Conservation (phyloP, 2,113 vertebrate genomes). For the Pantherophis guttatus region DNA sequence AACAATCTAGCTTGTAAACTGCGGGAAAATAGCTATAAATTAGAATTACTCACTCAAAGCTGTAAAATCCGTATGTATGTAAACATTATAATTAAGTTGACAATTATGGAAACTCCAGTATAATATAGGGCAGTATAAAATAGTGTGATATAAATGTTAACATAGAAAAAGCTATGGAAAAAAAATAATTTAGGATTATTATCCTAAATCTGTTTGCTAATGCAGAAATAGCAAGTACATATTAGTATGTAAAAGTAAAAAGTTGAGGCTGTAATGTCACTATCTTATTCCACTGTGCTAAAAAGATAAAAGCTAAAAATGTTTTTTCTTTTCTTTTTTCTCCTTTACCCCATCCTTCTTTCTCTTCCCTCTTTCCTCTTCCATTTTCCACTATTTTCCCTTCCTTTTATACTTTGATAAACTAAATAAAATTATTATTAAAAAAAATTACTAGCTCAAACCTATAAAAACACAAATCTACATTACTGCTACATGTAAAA, state of each 20-base stretch:
- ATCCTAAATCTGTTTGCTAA: not conserved
- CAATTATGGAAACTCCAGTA: not conserved
- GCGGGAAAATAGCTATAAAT: not conserved
- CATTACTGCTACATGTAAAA: not conserved
- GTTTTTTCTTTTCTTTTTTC: not conserved
- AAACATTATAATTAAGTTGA: not conserved
- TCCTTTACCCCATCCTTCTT: not conserved
- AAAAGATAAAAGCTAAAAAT: not conserved
- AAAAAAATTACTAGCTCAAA: not conserved
- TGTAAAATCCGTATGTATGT: not conserved
- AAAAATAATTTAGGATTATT: not conserved
- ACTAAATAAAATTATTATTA: not conserved
- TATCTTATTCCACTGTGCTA: not conserved
- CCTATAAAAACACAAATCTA: not conserved
- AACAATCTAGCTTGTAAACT: not conserved
- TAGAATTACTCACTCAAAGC: not conserved
- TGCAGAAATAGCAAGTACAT: not conserved
- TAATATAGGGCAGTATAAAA: not conserved
- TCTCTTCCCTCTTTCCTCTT: not conserved
- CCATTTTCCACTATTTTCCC: not conserved
- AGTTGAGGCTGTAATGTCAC: too few species aligned
- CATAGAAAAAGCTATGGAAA: not conserved
- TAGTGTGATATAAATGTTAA: not conserved
- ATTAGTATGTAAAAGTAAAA: not conserved
- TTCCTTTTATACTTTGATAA: not conserved